Evolutionary conservation across 2,113 vertebrate species (phyloP), one percentile per base, ranked within the genome.

Genomic region (Muscicapa adusta): DNA sequence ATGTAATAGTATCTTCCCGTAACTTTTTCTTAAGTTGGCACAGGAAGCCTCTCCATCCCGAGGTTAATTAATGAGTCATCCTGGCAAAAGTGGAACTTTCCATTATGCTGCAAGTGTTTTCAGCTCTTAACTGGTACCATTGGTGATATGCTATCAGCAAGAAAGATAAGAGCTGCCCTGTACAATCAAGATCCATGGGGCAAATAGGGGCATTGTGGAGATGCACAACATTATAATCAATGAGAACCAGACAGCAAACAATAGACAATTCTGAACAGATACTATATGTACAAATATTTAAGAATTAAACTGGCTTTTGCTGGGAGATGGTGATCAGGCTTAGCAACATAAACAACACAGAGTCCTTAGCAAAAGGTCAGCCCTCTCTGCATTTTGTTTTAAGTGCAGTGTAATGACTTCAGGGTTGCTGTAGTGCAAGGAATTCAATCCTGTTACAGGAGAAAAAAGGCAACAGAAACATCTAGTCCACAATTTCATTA

Each of bases 21-120:
- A 87, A 70, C 7, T n/a, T 73, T 60, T 85, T 63, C 79, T 75
- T 29, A 54, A 66, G 4, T 6, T 76, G 89, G 78, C 77, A 66
- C 54, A 61, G 62, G 77, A 93, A 94, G 26, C n/a, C 34, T 93
- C 56, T 82, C 58, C 43, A 82, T 51, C 34, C 45, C 10, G 17
- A 34, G 62, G 63, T 91, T 85, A 94, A 95, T 79, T 74, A 89
- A 10, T 65, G 50, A 96, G 58, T 83, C 88, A 96, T 82, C 47
- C 67, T 74, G 63, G 74, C 4, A 15, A 77, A 96, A 96, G 75
- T 15, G 23, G 67, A 94, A 94, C 42, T 91, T 95, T 76, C 91
- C 85, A 85, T 88, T 73, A 76, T 48, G 78, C 75, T 74, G 7
- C 38, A 85, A 95, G 85, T 19, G 29, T 79, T 96, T 95, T 82